Percentiles rank a stretch among this genome's conserved stretches.
Evolutionary conservation across 1,140 invertebrate species (phyloP).

Genomic region (Pararge aegeria): DNA sequence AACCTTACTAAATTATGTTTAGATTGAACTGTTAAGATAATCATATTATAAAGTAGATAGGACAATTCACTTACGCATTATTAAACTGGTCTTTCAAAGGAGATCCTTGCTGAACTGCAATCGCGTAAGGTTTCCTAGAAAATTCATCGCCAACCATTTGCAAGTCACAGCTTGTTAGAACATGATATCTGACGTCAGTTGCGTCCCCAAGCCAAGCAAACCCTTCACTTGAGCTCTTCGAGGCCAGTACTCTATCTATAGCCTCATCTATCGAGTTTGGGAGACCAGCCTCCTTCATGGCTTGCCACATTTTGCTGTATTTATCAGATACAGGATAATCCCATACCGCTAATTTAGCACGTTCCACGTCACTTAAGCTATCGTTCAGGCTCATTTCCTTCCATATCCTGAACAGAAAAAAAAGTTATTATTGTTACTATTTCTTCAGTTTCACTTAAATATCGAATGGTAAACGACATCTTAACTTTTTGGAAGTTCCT

Average conservation of each 20-base stretch:
- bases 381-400: slow-evolving; percentile 98
- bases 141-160: slow-evolving; percentile 97
- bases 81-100: slow-evolving; percentile 95
- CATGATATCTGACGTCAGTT: slow-evolving; percentile 92
- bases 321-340: slow-evolving; percentile 99
- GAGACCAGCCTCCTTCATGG: slow-evolving; percentile 94
- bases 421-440: neutral
- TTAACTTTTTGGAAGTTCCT: no score
- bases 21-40: no score
- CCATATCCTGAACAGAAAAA: slow-evolving; percentile 89
- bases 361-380: slow-evolving; percentile 91
- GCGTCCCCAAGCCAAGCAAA: slow-evolving; percentile 98
- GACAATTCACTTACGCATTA: slow-evolving; percentile 86
- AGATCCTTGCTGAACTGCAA: slow-evolving; percentile 97
- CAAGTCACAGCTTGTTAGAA: slow-evolving; percentile 94
- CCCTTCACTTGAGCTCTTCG: slow-evolving; percentile 88
- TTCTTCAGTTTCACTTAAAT: no score
- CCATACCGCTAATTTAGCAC: slow-evolving; percentile 97
- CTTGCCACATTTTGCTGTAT: slow-evolving; percentile 99
- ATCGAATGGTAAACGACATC: no score
- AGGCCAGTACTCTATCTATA: slow-evolving; percentile 87
- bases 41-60: slow-evolving; percentile 2
- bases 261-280: slow-evolving; percentile 90
- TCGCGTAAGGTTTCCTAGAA: slow-evolving; percentile 96
- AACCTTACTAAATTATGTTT: no score